Evolutionary conservation across 1,140 invertebrate genomes (phyloP), one percentile per base, ranked within the genome.

Genomic region (Teleopsis dalmanni): DNA sequence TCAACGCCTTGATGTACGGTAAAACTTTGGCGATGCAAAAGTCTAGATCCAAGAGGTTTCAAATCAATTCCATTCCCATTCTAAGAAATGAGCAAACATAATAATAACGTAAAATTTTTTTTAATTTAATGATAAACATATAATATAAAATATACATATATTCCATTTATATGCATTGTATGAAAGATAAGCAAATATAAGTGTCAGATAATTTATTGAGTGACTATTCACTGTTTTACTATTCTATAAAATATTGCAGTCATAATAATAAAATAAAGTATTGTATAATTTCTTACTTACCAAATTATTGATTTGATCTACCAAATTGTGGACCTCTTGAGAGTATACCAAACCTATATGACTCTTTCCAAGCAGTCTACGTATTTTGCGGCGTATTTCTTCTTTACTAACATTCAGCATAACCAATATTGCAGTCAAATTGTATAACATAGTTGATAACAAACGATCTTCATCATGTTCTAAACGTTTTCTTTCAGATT

Each of bases 381-480:
- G 78, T n/a, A 95, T 81, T 78, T 98, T 98, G 42, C 89, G 82
- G 57, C 89, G 86, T 21, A 97, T 76, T 59, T 95, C 90, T 26
- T 81, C 79, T 57, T 94, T 87, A 31, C 86, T 82, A 0, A 94
- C 87, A 57, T 87, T 87, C 51, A 97, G 76, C 88, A 99, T 93
- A 1, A 99, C 84, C 79, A 99, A 85, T 54, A 96, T 95, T 8
- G 92, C 92, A 2, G 92, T 93, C 50, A 98, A 75, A 73, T 99
- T 99, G 69, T 97, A 98, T 13, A 99, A 74, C 73, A 98, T 85
- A 1, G 91, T 95, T 9, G 95, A 92, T 42, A 99, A 74, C 9
- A 99, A 73, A 53, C 94, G 78, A 71, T 99, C 97, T 70, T 99
- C 97, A 65, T 99, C 97, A 52, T 98, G 91, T 63, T 99, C 96